Conservation (phyloP, 2,113 vertebrate genomes). For the Euleptes europaea region DNA sequence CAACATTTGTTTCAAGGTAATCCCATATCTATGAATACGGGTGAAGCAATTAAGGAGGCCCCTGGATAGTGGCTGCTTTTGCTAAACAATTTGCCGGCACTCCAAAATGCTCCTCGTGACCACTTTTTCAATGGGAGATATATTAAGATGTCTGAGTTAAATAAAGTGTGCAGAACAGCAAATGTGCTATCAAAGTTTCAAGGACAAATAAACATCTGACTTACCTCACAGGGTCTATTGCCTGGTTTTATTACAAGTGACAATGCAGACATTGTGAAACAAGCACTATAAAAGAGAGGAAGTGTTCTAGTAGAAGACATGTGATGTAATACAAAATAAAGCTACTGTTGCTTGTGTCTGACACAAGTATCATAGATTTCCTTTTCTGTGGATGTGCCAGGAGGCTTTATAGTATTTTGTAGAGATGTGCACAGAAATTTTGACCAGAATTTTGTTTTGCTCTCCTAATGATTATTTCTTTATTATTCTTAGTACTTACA, state of each 20-base stretch:
- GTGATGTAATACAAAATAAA: not conserved
- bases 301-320: not conserved
- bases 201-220: constrained; percentile 1
- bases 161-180: not conserved
- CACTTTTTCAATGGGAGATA: not conserved
- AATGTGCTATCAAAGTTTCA: not conserved
- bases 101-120: not conserved
- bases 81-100: not conserved
- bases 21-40: not conserved
- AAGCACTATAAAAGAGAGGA: not conserved
- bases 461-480: no score
- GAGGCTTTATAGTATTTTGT: not conserved
- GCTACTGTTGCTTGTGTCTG: not conserved
- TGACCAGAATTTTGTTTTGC: no score
- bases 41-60: not conserved
- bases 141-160: not conserved
- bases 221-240: not conserved
- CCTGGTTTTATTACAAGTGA: not conserved
- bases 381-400: not conserved
- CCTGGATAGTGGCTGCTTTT: not conserved
- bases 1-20: not conserved
- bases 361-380: not conserved
- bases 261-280: not conserved
- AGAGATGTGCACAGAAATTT: no score
- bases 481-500: no score